Conservation (phyloP, 2,113 vertebrate genomes). For the Spea multiplicata region DNA sequence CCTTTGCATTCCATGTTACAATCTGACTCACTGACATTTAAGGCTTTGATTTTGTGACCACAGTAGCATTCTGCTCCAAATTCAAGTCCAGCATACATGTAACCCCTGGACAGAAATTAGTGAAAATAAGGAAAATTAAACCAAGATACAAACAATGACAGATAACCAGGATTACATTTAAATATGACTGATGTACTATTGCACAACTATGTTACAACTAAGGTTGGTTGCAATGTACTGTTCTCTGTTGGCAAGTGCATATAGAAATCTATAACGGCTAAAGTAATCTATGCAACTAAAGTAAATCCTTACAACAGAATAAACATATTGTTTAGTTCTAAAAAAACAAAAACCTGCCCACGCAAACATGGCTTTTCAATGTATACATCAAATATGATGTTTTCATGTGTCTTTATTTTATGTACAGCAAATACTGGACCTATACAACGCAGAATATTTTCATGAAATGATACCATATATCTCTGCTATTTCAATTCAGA, state of each 20-base stretch:
- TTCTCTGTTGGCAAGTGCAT: too few species aligned
- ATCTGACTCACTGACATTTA: constrained; percentile 78
- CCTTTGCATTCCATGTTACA: constrained; percentile 96
- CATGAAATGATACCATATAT: neutral
- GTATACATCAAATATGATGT: neutral
- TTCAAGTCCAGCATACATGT: constrained; percentile 91
- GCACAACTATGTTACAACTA: too few species aligned
- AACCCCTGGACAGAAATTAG: constrained; percentile 73
- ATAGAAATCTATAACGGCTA: too few species aligned
- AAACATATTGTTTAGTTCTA: too few species aligned
- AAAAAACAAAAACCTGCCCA: too few species aligned
- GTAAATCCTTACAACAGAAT: too few species aligned
- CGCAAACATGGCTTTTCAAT: neutral
- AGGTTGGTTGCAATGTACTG: too few species aligned
- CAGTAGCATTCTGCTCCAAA: constrained; percentile 97
- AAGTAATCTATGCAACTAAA: too few species aligned
- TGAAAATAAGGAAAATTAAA: too few species aligned
- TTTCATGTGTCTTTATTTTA: neutral
- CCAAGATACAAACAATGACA: too few species aligned
- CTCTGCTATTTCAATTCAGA: neutral
- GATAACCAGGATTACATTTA: too few species aligned
- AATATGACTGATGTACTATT: too few species aligned
- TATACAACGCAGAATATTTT: neutral
- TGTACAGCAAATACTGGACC: neutral
- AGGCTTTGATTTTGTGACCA: constrained; percentile 88